Evolutionary conservation across 2,113 vertebrate genomes (phyloP).

Genomic region (Chinchilla lanigera): DNA sequence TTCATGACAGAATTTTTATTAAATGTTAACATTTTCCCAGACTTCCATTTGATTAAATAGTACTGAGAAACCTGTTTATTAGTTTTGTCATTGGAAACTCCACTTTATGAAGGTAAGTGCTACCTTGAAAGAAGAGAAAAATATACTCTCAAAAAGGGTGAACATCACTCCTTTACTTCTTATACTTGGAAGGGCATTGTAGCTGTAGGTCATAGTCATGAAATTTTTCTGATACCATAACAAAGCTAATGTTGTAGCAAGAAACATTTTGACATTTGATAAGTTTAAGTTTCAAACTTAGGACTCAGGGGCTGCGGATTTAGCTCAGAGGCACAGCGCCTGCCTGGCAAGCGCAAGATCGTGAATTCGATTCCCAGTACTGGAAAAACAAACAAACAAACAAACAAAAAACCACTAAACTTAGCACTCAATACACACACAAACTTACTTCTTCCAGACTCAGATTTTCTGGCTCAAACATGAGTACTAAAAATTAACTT

Average conservation of each 20-base stretch:
- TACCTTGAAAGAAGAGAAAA: not conserved
- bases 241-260: not conserved
- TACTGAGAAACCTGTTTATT: not conserved
- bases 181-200: not conserved
- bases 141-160: not conserved
- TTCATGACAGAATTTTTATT: not conserved
- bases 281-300: not conserved
- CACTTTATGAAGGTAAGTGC: not conserved
- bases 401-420: too few species aligned
- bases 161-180: not conserved
- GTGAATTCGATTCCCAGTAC: too few species aligned
- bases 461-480: not conserved
- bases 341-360: too few species aligned
- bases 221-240: not conserved
- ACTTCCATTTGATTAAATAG: not conserved
- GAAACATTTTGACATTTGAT: not conserved
- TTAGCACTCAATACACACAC: not conserved
- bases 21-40: not conserved
- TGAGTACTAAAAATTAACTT: not conserved
- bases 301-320: too few species aligned
- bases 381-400: too few species aligned
- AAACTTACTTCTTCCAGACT: not conserved
- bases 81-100: not conserved
- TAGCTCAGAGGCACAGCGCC: too few species aligned
- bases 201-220: not conserved